Evolutionary conservation across 2,113 vertebrate species (phyloP), one percentile per base, ranked within the genome.

Genomic region (Triplophysa siluroides): DNA sequence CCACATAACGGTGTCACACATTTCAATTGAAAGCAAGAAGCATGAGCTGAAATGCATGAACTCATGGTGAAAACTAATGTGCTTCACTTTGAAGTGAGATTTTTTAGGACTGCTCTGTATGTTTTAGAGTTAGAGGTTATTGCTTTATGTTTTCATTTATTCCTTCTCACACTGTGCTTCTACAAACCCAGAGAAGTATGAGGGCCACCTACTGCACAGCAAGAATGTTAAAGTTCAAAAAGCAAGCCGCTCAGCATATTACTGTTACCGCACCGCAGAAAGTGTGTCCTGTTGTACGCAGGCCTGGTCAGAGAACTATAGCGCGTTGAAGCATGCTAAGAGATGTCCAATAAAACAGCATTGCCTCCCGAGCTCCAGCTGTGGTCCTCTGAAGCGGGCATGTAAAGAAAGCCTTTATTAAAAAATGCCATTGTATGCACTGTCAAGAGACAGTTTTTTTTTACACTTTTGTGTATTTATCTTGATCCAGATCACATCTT

Each of bases 381-480:
- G 70, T n/a, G 67, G 52, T 29, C 63, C 23, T 66, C 63, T 62
- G 33, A 14, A 23, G 33, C n/a, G 19, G 38, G 14, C 56, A 62
- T 58, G 68, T 78, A 84, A 83, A 80, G 77, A 73, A 47, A 47
- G 26, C 68, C n/a, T 47, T 78, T 78, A 77, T 68, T 71, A 66
- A 21, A 76, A 65, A 45, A 60, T 47, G 72, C 29, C 58, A 45
- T 60, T 10, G 50, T 60, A 18, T 58, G 60, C 60, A 18, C 67
- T 26, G 61, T 73, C 77, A 80, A 50, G 24, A 45, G 14, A 21
- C 68, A n/a, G n/a, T n/a, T n/a, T n/a, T n/a, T n/a, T 50, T 24
- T 66, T 18, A 54, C 21, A 8, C 65, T 19, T 47, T 54, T 56
- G 62, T 63, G 73, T 72, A 69, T 75, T 84, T 70, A 75, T 70